Evolutionary conservation across 2,888 invertebrate species (phyloP).

Genomic region (Acanthosepion lycidas): DNA sequence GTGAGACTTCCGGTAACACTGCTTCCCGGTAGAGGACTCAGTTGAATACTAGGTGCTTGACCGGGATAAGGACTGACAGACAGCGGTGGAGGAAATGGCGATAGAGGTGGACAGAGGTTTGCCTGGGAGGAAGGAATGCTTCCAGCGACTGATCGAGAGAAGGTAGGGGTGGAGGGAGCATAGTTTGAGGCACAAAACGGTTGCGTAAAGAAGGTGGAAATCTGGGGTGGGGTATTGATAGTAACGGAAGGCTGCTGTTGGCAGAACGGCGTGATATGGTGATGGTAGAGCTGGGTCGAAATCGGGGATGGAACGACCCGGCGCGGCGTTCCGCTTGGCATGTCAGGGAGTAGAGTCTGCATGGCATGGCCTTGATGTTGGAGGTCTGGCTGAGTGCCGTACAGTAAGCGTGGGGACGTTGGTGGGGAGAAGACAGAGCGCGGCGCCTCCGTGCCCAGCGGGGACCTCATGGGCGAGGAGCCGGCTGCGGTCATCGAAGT

Average conservation of each 20-base stretch:
- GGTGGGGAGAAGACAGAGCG: slow-evolving; percentile 78
- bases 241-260: slow-evolving; percentile 45
- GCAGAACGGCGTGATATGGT: slow-evolving; percentile 53
- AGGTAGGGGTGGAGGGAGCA: slow-evolving; percentile 49
- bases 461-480: slow-evolving; percentile 57
- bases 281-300: slow-evolving; percentile 55
- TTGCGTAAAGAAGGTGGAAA: slow-evolving; percentile 47
- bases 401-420: slow-evolving; percentile 71
- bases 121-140: slow-evolving; percentile 57
- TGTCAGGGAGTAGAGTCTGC: slow-evolving; percentile 56
- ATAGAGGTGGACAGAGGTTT: slow-evolving; percentile 52
- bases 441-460: slow-evolving; percentile 43
- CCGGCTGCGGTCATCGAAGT: slow-evolving; percentile 64
- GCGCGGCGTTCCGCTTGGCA: slow-evolving; percentile 52
- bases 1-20: slow-evolving; percentile 48
- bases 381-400: slow-evolving; percentile 44
- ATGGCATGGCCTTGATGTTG: slow-evolving; percentile 14
- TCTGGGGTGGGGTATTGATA: slow-evolving; percentile 45
- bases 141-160: slow-evolving; percentile 50
- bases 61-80: slow-evolving; percentile 77
- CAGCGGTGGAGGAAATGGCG: slow-evolving; percentile 54
- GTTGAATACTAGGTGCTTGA: slow-evolving; percentile 74
- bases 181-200: slow-evolving; percentile 50
- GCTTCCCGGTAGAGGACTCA: slow-evolving; percentile 55
- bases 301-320: slow-evolving; percentile 58